Conservation (phyloP, 2,113 vertebrate genomes). For the Chascanopsetta lugubris region DNA sequence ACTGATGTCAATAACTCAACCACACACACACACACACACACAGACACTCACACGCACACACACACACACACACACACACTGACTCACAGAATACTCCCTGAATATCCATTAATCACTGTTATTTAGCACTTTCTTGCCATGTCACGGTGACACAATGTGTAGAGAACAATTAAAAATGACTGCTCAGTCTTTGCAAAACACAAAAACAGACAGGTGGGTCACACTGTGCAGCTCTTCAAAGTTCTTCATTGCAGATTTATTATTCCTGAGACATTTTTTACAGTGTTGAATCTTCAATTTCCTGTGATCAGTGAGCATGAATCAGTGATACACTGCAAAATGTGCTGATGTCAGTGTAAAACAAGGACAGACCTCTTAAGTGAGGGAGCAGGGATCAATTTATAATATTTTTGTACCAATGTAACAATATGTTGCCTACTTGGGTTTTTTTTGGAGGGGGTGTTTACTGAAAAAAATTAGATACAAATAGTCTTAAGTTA, state of each 20-base stretch:
- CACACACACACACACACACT: slow-evolving; percentile 30
- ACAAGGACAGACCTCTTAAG: no score
- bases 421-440: no score
- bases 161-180: slow-evolving; percentile 37
- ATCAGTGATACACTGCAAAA: no score
- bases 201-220: slow-evolving; percentile 38
- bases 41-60: slow-evolving; percentile 35
- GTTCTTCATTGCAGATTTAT: neutral
- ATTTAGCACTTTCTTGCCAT: slow-evolving; percentile 56
- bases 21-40: slow-evolving; percentile 28
- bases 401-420: no score
- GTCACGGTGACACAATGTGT: slow-evolving; percentile 64
- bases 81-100: slow-evolving; percentile 31
- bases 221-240: neutral
- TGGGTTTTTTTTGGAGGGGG: no score
- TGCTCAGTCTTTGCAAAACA: slow-evolving; percentile 35
- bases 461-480: no score
- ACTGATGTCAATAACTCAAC: slow-evolving; percentile 42
- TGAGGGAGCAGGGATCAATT: no score
- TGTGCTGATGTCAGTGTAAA: no score
- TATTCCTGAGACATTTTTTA: neutral
- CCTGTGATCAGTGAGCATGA: neutral
- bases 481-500: no score
- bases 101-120: slow-evolving; percentile 75
- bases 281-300: neutral